These are phyloP conservation scores for Portevinia maculata DNA, from an alignment of 2,888 invertebrate species.

Conservation along the genomic window DNA sequence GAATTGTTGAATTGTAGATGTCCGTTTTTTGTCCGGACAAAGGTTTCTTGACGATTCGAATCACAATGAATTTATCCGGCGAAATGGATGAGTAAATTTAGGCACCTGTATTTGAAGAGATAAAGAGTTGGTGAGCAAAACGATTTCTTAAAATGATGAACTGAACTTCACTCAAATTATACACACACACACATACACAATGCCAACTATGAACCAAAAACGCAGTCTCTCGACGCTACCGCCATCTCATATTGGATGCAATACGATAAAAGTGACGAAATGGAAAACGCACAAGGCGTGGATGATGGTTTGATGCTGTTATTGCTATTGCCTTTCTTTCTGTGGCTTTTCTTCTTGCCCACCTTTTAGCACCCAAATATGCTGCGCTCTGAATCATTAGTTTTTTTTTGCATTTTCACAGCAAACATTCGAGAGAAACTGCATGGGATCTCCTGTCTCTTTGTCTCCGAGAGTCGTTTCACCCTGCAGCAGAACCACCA, in stretches of 20 bases:
- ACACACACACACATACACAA: slow-evolving; percentile 17
- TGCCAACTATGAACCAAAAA: slow-evolving; percentile 26
- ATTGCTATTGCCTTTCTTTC: slow-evolving; percentile 61
- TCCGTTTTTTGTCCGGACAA: slow-evolving; percentile 61
- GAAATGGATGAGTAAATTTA: background rate
- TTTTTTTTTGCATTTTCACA: slow-evolving; percentile 33
- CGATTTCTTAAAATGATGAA: background rate
- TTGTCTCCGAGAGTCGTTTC: slow-evolving; percentile 25
- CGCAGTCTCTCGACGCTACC: slow-evolving; percentile 34
- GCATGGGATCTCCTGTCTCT: slow-evolving; percentile 59
- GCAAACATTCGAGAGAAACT: slow-evolving; percentile 67
- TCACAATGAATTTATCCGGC: background rate
- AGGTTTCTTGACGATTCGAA: slow-evolving; percentile 4
- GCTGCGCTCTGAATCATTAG: slow-evolving; percentile 37
- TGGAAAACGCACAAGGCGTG: slow-evolving; percentile 49
- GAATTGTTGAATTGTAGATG: slow-evolving; percentile 37
- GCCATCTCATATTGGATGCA: slow-evolving; percentile 45
- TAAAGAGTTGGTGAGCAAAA: background rate
- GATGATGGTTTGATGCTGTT: slow-evolving; percentile 50
- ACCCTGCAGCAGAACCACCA: slow-evolving; percentile 8
- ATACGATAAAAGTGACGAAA: slow-evolving; percentile 40
- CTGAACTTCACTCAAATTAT: slow-evolving; percentile 22
- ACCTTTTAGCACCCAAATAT: slow-evolving; percentile 36
- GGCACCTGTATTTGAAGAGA: slow-evolving; percentile 19
- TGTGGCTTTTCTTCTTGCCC: slow-evolving; percentile 36